These are phyloP conservation scores for Cremastinae sp. DNA, from an alignment of 2,888 invertebrate species.

Conservation along the genomic window DNA sequence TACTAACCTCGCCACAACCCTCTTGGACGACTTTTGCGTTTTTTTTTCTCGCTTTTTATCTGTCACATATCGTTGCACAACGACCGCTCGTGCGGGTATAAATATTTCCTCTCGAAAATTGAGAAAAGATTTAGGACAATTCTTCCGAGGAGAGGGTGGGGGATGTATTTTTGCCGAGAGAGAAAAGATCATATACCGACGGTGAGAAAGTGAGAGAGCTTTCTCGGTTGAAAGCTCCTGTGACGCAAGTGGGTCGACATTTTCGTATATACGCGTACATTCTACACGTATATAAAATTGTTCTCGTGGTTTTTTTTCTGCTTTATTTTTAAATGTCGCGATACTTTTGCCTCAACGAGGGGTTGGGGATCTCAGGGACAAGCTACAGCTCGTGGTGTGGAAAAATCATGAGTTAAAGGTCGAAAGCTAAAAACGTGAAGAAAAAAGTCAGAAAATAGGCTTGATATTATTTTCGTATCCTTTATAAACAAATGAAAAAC, in stretches of 20 bases:
- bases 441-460: neutral
- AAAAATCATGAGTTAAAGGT: conserved; percentile 21
- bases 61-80: conserved; percentile 40
- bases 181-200: neutral
- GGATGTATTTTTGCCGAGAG: conserved; percentile 19
- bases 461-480: neutral
- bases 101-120: conserved; percentile 57
- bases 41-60: conserved; percentile 20
- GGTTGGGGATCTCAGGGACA: conserved; percentile 13
- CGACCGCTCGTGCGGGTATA: conserved; percentile 52
- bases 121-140: conserved; percentile 51
- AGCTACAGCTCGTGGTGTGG: conserved; percentile 27
- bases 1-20: conserved; percentile 25
- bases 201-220: neutral
- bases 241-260: conserved; percentile 53
- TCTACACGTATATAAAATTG: neutral
- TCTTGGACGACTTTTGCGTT: conserved; percentile 13
- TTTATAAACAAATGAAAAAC: too few species aligned
- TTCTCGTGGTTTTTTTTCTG: conserved; percentile 25
- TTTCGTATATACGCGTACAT: conserved; percentile 32
- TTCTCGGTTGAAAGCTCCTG: conserved; percentile 42
- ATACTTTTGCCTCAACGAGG: conserved; percentile 20
- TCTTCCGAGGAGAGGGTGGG: conserved; percentile 8
- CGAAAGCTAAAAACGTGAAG: neutral
- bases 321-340: conserved; percentile 29